Conservation (phyloP, 2,888 invertebrate species). For the Rotaria magnacalcarata region DNA sequence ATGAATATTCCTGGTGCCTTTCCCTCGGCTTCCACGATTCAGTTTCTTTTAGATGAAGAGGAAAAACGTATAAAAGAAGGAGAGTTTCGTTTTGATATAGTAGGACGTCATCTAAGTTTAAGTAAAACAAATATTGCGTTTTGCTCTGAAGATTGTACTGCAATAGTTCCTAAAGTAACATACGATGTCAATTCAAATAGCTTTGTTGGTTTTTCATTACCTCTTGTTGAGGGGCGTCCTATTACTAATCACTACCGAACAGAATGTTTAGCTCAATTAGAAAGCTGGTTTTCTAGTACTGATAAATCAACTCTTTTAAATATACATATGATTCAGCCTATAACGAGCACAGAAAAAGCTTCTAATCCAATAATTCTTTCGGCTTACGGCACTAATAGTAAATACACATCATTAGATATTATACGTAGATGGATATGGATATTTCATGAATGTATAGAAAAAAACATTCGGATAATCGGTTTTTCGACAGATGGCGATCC, state of each 20-base stretch:
- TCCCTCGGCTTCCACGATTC: background rate
- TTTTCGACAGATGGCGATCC: background rate
- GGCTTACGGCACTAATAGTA: background rate
- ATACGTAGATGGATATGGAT: background rate
- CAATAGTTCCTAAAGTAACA: background rate
- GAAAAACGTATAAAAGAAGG: too few species aligned
- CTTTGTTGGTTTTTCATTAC: background rate
- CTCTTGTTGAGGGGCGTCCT: background rate
- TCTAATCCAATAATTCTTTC: background rate
- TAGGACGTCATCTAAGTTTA: too few species aligned
- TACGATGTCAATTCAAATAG: background rate
- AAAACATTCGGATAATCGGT: background rate
- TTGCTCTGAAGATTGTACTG: slow-evolving; percentile 6
- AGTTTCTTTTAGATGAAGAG: background rate
- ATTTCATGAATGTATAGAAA: background rate
- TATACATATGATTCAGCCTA: slow-evolving; percentile 1
- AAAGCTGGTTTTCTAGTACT: background rate
- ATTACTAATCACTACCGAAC: background rate
- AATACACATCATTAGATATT: slow-evolving; percentile 9
- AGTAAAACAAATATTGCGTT: too few species aligned
- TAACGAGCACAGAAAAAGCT: background rate
- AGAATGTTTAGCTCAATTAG: background rate
- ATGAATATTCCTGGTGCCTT: background rate
- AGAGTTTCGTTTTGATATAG: too few species aligned
- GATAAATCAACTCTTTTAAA: background rate